These are phyloP conservation scores for Glandiceps talaboti DNA, from an alignment of 53 echinoderm and acorn worm species.

Conservation along the genomic window DNA sequence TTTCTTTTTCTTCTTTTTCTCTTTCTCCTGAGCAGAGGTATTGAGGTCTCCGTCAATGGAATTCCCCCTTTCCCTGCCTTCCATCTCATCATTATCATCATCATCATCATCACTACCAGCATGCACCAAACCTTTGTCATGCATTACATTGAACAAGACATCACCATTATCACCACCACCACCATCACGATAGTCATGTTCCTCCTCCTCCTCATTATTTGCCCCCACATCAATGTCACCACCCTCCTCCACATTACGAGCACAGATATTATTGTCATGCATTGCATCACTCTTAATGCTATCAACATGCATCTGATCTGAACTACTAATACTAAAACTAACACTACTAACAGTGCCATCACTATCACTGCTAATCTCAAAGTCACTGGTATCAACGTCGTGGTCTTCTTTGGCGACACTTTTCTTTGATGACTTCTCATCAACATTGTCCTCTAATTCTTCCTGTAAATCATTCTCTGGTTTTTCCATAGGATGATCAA, in stretches of 20 bases:
- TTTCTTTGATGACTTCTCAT: neutral
- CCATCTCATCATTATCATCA: conserved; percentile 4
- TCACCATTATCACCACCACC: conserved; percentile 4
- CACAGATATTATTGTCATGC: neutral
- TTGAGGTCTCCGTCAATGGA: neutral
- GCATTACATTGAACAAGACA: neutral
- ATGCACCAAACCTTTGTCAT: neutral
- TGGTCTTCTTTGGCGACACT: neutral
- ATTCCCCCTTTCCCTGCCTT: neutral
- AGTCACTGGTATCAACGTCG: too few relatives aligned
- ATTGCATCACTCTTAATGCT: neutral
- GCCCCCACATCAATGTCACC: neutral
- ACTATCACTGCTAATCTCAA: too few relatives aligned
- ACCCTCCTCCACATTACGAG: conserved; percentile 5
- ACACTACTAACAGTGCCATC: too few relatives aligned
- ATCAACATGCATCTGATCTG: neutral
- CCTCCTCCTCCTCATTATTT: neutral
- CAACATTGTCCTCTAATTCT: neutral
- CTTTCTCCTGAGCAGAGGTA: conserved; percentile 18
- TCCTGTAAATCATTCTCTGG: too few relatives aligned
- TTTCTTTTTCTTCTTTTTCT: neutral
- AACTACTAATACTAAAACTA: neutral
- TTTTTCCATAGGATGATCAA: too few relatives aligned
- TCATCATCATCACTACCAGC: neutral
- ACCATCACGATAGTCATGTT: conserved; percentile 4